Base-by-base conservation (phyloP, 2,888 invertebrate species). In the Brenthis daphne region DNA sequence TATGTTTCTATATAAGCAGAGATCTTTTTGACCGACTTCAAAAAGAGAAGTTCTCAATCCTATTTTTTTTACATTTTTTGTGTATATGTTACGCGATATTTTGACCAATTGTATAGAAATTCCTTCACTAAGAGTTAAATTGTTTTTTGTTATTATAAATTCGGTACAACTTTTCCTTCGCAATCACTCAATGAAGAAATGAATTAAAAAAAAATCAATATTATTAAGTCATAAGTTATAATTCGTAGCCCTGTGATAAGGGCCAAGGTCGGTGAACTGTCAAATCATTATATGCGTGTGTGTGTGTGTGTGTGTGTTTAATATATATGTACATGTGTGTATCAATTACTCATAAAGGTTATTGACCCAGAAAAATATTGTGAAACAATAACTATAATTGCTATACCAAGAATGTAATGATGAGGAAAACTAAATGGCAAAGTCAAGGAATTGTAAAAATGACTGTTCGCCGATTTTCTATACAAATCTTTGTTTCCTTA, bases 301-400 rank as follows among this genome's bases (percentile, higher is more conserved):
- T n/a, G n/a, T n/a, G 37, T 51, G 13, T 12, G 37, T 55, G 24
- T 37, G 6, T 11, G 11, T 43, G 11, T 43, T 11, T 58, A 11
- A 57, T 67, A 57, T 56, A 20, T 64, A 47, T 63, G 16, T 54
- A 37, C 51, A 11, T 66, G 68, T 70, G 66, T 66, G 48, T 65
- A 37, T 65, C 58, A 70, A 72, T 68, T 70, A 70, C 64, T 70
- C 55, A 72, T 70, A 51, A 68, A 61, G 72, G 70, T 51, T 68
- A 57, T 50, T 68, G 72, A 68, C 72, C 72, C 68, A 72, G 64
- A 72, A 70, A 72, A 70, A 70, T 72, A 72, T 70, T 70, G 70
- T 72, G 68, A 70, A 72, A 72, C 48, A 67, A 68, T 57, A n/a
- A 57, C 13, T 51, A 58, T 43, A 37, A 37, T 47, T 55, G 56